Evolutionary conservation across 1,140 invertebrate genomes (phyloP).

Genomic region (Leptinotarsa defecta): DNA sequence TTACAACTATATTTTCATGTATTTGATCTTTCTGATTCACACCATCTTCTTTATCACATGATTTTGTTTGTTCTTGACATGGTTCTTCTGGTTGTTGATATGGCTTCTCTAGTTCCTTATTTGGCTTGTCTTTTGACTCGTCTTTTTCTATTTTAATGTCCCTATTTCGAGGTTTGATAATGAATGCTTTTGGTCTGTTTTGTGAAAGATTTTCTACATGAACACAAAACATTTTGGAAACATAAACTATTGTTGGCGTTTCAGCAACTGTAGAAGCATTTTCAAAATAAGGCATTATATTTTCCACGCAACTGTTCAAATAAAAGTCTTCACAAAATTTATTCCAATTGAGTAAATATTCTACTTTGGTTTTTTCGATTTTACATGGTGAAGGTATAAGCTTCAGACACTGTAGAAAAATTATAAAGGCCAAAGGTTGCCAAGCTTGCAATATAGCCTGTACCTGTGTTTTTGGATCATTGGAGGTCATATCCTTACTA

Average conservation of each 20-base stretch:
- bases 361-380: constrained; percentile 76
- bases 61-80: constrained; percentile 12
- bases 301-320: constrained; percentile 42
- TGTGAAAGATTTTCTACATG: constrained; percentile 65
- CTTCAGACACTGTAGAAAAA: constrained; percentile 79
- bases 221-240: constrained; percentile 95
- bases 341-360: constrained; percentile 58
- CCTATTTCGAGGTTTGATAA: constrained; percentile 38
- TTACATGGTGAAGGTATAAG: constrained; percentile 81
- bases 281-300: constrained; percentile 58
- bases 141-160: not conserved
- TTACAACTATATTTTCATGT: constrained; percentile 70
- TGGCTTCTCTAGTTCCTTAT: constrained; percentile 6
- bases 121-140: constrained; percentile 17
- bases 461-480: constrained; percentile 77
- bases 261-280: constrained; percentile 70
- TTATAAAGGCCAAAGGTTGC: constrained; percentile 82
- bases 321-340: constrained; percentile 44
- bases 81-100: constrained; percentile 11
- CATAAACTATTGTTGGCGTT: constrained; percentile 83
- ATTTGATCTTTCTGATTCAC: constrained; percentile 47
- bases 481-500: constrained; percentile 76
- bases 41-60: constrained; percentile 44
- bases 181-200: constrained; percentile 45
- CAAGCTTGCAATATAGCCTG: constrained; percentile 85